phyloP scores from a whole-genome alignment of 2,113 vertebrate species.

The Myotis yumanensis region DNA sequence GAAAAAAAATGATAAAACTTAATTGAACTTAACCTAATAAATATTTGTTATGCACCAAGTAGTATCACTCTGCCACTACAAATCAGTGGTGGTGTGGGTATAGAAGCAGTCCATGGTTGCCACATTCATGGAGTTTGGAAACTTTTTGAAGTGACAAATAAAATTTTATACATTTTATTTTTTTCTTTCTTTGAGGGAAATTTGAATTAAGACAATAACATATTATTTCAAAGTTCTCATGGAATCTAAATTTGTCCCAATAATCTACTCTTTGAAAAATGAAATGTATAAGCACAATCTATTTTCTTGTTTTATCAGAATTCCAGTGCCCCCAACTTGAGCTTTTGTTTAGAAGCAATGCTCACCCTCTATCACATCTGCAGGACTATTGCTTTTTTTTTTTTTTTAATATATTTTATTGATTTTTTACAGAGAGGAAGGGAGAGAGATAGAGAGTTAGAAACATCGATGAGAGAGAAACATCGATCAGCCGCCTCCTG shows the following conservation, averaged over 20 bases:
- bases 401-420: too few species aligned
- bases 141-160: background rate
- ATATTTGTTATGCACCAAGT: background rate
- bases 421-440: too few species aligned
- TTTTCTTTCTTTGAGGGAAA: background rate
- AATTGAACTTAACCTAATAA: background rate
- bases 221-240: background rate
- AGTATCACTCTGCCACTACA: background rate
- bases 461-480: too few species aligned
- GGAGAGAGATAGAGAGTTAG: too few species aligned
- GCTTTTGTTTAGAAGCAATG: background rate
- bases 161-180: background rate
- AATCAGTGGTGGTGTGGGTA: fast-evolving
- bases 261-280: background rate
- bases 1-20: background rate
- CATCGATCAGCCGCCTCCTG: too few species aligned
- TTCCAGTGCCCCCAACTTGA: fast-evolving
- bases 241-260: constrained; percentile 3
- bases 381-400: background rate
- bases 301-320: background rate
- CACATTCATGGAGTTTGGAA: background rate
- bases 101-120: too few species aligned
- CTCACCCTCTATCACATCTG: background rate
- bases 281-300: background rate
- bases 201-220: background rate